Conservation (phyloP, 2,797 vertebrate genomes). For the Limosa lapponica region DNA sequence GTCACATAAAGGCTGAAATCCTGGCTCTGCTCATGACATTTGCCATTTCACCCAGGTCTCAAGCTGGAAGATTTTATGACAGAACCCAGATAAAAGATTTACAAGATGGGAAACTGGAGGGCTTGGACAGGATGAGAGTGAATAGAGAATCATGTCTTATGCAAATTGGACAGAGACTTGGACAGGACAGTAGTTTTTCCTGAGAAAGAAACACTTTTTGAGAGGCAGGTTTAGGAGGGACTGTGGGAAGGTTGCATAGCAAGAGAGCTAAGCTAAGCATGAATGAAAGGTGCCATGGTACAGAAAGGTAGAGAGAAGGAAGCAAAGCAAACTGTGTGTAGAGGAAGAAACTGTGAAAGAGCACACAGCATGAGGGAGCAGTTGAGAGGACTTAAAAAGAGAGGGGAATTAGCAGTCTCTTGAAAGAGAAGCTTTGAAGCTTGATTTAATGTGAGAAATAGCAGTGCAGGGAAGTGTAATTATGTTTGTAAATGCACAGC, state of each 20-base stretch:
- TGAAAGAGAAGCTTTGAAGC: neutral
- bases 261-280: neutral
- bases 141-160: fast-evolving
- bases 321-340: neutral
- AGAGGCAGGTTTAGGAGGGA: neutral
- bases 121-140: neutral
- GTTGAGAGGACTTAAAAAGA: neutral
- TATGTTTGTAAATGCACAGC: neutral
- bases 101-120: neutral
- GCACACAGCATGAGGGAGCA: neutral
- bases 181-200: neutral
- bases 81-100: neutral
- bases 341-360: neutral
- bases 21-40: neutral
- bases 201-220: neutral
- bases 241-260: neutral
- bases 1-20: neutral
- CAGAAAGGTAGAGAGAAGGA: neutral
- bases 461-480: neutral
- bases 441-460: neutral
- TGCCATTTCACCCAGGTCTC: neutral
- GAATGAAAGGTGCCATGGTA: neutral
- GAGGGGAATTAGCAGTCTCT: neutral
- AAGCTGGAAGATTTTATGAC: neutral
- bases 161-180: neutral